These are phyloP conservation scores for Disparrhopalites patrizii DNA, from an alignment of 2,888 invertebrate species.

Conservation along the genomic window DNA sequence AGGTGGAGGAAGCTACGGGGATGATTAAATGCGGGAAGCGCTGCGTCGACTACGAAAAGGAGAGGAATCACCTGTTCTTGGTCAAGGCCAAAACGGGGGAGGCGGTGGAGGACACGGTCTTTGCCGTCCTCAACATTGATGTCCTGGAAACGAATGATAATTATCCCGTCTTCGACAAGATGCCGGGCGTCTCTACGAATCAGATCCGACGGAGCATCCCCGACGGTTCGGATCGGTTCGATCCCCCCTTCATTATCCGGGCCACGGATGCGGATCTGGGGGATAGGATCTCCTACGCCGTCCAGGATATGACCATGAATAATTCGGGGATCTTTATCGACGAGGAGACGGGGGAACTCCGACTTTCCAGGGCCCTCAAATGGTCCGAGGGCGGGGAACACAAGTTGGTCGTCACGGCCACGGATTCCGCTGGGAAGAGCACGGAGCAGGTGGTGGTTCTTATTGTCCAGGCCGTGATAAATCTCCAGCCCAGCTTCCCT, in stretches of 20 bases:
- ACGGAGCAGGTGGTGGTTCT: conserved; percentile 42
- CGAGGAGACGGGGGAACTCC: conserved; percentile 66
- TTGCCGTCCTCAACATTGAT: conserved; percentile 43
- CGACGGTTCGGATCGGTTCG: conserved; percentile 70
- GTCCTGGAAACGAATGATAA: conserved; percentile 44
- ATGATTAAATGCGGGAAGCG: conserved; percentile 57
- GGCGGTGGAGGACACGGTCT: conserved; percentile 44
- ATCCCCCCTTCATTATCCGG: conserved; percentile 72
- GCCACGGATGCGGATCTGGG: conserved; percentile 50
- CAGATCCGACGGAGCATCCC: conserved; percentile 61
- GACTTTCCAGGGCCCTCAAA: conserved; percentile 60
- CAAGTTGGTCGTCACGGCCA: conserved; percentile 39
- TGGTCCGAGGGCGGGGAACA: conserved; percentile 47
- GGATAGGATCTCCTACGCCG: conserved; percentile 40
- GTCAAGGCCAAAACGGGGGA: conserved; percentile 39
- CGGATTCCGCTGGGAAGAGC: conserved; percentile 42
- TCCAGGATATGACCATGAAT: conserved; percentile 37
- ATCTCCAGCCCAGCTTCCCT: conserved; percentile 44
- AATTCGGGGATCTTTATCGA: conserved; percentile 58
- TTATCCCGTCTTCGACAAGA: conserved; percentile 47
- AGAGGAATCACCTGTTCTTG: conserved; percentile 44
- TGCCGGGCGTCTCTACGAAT: conserved; percentile 25
- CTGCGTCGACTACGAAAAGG: conserved; percentile 45
- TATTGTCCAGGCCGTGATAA: conserved; percentile 45
- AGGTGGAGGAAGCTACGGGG: conserved; percentile 65